These are phyloP conservation scores for Microchrysa polita DNA, from an alignment of 2,888 invertebrate species.

Conservation along the genomic window DNA sequence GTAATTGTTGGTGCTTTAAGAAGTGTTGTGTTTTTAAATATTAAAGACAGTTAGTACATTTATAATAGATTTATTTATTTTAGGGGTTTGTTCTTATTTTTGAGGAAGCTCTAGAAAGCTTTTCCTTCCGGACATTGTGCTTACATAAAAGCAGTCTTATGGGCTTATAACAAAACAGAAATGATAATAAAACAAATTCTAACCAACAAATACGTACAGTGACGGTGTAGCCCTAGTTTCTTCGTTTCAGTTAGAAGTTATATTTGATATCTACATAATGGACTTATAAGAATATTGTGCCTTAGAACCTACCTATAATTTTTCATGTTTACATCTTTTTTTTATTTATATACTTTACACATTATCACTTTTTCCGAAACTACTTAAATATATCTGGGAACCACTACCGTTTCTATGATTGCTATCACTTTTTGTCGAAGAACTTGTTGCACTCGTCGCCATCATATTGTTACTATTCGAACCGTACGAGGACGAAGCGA, in stretches of 20 bases:
- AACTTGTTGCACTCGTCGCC: slow-evolving; percentile 44
- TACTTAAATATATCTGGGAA: slow-evolving; percentile 63
- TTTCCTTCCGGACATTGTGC: slow-evolving; percentile 1
- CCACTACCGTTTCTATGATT: slow-evolving; percentile 52
- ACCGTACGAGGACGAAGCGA: slow-evolving; percentile 40
- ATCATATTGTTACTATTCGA: slow-evolving; percentile 55
- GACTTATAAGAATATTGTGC: background rate
- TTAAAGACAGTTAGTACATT: too few species aligned
- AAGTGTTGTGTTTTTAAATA: too few species aligned
- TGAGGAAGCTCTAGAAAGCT: slow-evolving; percentile 34
- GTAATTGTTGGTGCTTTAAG: too few species aligned
- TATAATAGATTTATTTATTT: too few species aligned
- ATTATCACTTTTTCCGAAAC: slow-evolving; percentile 63
- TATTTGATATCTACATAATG: slow-evolving; percentile 24
- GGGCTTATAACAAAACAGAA: too few species aligned
- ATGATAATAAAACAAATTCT: too few species aligned
- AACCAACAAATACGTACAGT: too few species aligned
- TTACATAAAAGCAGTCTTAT: too few species aligned
- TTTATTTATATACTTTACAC: slow-evolving; percentile 56
- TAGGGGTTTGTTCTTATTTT: background rate
- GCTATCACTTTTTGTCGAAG: slow-evolving; percentile 53
- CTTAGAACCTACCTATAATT: slow-evolving; percentile 23
- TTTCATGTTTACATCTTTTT: too few species aligned
- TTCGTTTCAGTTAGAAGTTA: background rate
- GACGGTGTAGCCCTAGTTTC: too few species aligned